These are phyloP conservation scores for Pristionchus pacificus DNA, from an alignment of 1,140 invertebrate species.

Conservation along the genomic window DNA sequence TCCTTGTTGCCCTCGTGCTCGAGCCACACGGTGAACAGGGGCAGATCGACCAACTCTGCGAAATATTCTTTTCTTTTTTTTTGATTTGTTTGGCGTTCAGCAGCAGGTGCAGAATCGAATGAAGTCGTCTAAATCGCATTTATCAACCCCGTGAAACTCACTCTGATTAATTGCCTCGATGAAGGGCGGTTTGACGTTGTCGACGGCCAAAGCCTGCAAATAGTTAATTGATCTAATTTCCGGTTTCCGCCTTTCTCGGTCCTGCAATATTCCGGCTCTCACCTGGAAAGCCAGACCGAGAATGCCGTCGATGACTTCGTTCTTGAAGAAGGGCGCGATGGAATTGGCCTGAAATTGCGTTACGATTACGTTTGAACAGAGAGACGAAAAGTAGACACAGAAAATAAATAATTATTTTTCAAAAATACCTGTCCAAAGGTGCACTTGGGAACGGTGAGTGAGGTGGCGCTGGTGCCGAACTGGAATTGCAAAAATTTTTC, in stretches of 20 bases:
- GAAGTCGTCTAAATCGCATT: not conserved
- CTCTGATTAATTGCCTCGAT: constrained; percentile 46
- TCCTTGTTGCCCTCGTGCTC: constrained; percentile 30
- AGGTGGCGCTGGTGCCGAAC: constrained; percentile 22
- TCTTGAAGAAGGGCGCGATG: constrained; percentile 38
- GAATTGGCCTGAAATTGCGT: not conserved
- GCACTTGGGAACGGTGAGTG: constrained; percentile 38
- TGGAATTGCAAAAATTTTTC: not conserved
- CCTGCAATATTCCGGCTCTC: too few species aligned
- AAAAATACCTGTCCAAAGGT: constrained; percentile 51
- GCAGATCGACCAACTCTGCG: constrained; percentile 37
- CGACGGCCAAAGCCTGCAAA: constrained; percentile 40
- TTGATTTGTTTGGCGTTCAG: not conserved
- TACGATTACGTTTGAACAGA: constrained; percentile 15
- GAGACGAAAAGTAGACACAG: constrained; percentile 26
- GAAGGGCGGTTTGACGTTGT: constrained; percentile 42
- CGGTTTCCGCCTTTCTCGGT: not conserved
- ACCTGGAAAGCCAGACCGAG: constrained; percentile 41
- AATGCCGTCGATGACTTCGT: constrained; percentile 46
- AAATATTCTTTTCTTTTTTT: not conserved
- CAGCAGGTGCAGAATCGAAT: not conserved
- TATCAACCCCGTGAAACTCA: not conserved
- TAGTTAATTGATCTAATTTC: constrained; percentile 23
- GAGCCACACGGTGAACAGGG: constrained; percentile 47
- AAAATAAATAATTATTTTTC: too few species aligned